These are phyloP conservation scores for Misgurnus anguillicaudatus DNA, from an alignment of 2,113 vertebrate species.

Conservation along the genomic window DNA sequence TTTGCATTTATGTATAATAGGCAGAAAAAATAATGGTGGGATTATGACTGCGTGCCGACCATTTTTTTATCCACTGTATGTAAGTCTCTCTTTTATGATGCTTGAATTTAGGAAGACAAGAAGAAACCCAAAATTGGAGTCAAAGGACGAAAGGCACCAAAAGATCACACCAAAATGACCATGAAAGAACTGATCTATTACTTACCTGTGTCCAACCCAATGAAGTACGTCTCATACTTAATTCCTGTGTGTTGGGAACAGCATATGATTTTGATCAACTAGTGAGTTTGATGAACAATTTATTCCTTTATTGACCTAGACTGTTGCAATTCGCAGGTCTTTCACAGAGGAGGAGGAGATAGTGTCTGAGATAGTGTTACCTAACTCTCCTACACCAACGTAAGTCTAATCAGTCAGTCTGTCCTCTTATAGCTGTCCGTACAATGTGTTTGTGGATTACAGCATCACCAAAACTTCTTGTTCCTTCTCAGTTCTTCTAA, in stretches of 20 bases:
- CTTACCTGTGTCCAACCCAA: slow-evolving; percentile 88
- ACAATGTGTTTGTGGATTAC: too few species aligned
- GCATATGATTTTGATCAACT: not conserved
- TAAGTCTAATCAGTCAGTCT: slow-evolving; percentile 65
- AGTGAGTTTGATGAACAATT: too few species aligned
- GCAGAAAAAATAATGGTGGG: too few species aligned
- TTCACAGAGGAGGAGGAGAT: slow-evolving; percentile 76
- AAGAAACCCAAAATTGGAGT: slow-evolving; percentile 61
- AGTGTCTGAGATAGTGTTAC: slow-evolving; percentile 72
- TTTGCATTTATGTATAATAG: not conserved
- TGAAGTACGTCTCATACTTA: slow-evolving; percentile 82
- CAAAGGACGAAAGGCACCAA: slow-evolving; percentile 71
- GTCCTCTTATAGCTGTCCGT: too few species aligned
- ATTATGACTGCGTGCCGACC: too few species aligned
- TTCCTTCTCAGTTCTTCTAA: slow-evolving; percentile 22
- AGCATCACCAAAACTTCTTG: not conserved
- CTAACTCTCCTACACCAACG: slow-evolving; percentile 72
- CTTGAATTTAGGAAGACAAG: slow-evolving; percentile 70
- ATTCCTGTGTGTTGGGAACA: too few species aligned
- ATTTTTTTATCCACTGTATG: too few species aligned
- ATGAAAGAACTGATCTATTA: slow-evolving; percentile 98
- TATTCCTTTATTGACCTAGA: too few species aligned
- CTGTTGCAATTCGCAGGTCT: slow-evolving; percentile 67
- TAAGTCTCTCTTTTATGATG: too few species aligned
- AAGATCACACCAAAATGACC: slow-evolving; percentile 94